Base-by-base conservation (phyloP, 1,140 invertebrate species). In the Cheumatopsyche charites region DNA sequence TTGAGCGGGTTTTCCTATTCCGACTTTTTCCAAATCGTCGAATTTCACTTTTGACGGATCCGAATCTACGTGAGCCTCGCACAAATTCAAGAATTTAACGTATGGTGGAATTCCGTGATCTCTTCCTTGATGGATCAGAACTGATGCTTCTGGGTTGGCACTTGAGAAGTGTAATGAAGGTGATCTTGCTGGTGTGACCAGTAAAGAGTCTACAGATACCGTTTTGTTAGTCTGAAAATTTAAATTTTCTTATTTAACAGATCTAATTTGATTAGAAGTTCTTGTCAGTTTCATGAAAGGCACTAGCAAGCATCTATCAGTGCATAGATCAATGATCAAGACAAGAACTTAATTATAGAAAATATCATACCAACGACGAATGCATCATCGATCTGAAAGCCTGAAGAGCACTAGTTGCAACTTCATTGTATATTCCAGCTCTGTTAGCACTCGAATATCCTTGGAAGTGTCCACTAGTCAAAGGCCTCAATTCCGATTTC, bases 51-150 rank as follows among this genome's bases (percentile, higher is more conserved):
- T 65, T 79, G 79, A 43, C 3, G 74, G 74, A n/a, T 82, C 17
- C 77, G 77, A 73, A 76, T 82, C 55, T 78, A 84, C 80, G 77
- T 81, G 71, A 75, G 83, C 62, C 67, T 87, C 89, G 79, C 96
- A 98, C 41, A 91, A 82, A 25, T 88, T 81, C 11, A 95, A 73
- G 74, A 90, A 94, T 25, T 90, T 85, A 0, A 91, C 84, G 79
- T 98, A 99, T 0, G 92, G 87, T 0, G 95, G 90, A 23, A 98
- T 82, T 0, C 96, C 97, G 79, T 98, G 96, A 82, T 99, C 97
- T 52, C 97, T 85, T 0, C 91, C 93, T 78, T 90, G 80, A 67
- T 91, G 89, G 13, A 90, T 79, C 65, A 88, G 80, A 74, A 88
- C 74, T 68, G 87, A 79, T 78, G 83, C 75, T 78, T 83, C 75